A percentile compares a stretch with the other conserved stretches of the same genome.
Evolutionary conservation across 2,888 invertebrate species (phyloP).

Genomic region (Rhagonycha lutea): DNA sequence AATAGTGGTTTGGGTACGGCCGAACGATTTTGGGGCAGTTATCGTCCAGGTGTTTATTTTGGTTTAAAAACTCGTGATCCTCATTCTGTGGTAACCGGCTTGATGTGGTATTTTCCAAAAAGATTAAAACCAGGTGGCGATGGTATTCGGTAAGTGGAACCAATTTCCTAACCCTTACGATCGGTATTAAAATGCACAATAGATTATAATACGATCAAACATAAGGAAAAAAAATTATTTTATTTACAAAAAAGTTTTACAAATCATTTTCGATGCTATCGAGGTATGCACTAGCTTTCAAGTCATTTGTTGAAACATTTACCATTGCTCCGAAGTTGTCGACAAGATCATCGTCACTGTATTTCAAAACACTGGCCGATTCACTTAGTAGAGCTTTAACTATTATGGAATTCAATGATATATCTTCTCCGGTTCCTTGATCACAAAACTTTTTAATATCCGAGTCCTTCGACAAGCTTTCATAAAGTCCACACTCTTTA

Average conservation of each 20-base stretch:
- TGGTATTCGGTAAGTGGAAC: constrained; percentile 66
- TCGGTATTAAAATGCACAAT: too few relatives aligned
- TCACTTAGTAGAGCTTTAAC: constrained; percentile 11
- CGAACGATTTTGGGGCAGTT: constrained; percentile 92
- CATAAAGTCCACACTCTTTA: constrained; percentile 7
- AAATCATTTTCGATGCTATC: constrained; percentile 14
- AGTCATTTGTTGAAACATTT: not conserved
- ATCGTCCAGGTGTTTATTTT: constrained; percentile 86
- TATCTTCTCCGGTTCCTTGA: not conserved
- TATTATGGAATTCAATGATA: constrained; percentile 14
- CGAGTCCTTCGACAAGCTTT: not conserved
- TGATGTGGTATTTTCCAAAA: constrained; percentile 94
- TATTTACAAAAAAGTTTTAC: not conserved
- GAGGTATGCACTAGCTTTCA: not conserved
- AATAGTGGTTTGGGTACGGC: constrained; percentile 72
- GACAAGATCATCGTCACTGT: not conserved
- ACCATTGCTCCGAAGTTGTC: not conserved
- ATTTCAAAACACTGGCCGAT: not conserved
- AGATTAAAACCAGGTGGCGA: constrained; percentile 69
- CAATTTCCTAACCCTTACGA: not conserved
- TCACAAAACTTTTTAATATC: constrained; percentile 3
- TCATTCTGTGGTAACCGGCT: constrained; percentile 84
- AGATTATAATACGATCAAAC: too few relatives aligned
- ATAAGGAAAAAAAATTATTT: not conserved
- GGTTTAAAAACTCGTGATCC: constrained; percentile 91